Base-by-base conservation (phyloP, 2,113 vertebrate species). In the Chunga burmeisteri region DNA sequence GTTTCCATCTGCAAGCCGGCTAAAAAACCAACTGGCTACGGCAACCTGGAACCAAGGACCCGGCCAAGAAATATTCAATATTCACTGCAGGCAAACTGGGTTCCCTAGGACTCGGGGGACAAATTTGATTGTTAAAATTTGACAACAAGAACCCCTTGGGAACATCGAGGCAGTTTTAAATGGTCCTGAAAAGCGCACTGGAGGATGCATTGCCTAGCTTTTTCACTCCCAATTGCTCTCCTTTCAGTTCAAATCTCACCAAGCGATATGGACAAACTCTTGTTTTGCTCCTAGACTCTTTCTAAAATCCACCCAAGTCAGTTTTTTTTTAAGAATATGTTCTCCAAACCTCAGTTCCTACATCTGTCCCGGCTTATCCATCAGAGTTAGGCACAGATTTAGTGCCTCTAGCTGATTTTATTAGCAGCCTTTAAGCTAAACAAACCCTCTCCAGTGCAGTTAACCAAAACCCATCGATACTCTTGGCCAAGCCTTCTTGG, bases 261-360 rank as follows among this genome's bases (percentile, higher is more conserved):
- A 2, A 46, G 22, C 0, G 0, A n/a, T 6, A 32, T 2, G 7
- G 29, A 25, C 7, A 13, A 90, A 66, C 27, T 36, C 29, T 30
- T 5, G 7, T 50, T 82, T 71, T 38, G 4, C 29, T 36, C 66
- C 58, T 47, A 44, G 27, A 12, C 36, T 56, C 68, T 38, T 77
- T 12, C 71, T 36, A 42, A 71, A 66, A 53, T 29, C 21, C 20
- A 53, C 7, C 13, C 44, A 8, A 46, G 27, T 20, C 8, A 6
- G 47, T 58, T 21, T 68, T 86, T 86, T 49, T 21, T 2, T 8
- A 22, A 83, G n/a, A 75, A 30, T 4, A 0, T 12, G 30, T 40
- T 53, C 52, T 56, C 56, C 49, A 50, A 50, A 34, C 3, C 18
- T n/a, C 40, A 53, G 55, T 36, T 67, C 50, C 27, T 73, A 4